Conservation (phyloP, 2,797 vertebrate genomes). For the Sebastes hopkinsi region DNA sequence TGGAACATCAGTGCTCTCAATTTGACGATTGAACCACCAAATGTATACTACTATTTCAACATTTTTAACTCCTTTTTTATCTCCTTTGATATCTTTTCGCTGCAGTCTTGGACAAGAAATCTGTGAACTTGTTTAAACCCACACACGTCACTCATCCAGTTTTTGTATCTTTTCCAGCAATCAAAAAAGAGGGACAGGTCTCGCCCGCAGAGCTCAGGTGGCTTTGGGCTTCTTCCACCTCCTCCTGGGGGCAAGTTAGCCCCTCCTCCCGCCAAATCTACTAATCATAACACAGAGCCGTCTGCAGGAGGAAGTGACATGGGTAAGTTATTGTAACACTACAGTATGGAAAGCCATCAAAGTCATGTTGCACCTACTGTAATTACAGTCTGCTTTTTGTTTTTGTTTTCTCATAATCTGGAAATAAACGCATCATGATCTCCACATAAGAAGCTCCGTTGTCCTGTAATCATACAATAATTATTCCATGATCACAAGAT, state of each 20-base stretch:
- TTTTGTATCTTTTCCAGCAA: constrained; percentile 77
- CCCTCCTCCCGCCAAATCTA: constrained; percentile 77
- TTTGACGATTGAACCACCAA: background rate
- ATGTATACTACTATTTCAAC: background rate
- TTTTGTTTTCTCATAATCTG: background rate
- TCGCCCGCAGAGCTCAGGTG: constrained; percentile 85
- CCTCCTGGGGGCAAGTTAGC: constrained; percentile 91
- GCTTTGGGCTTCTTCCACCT: constrained; percentile 90
- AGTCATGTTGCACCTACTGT: background rate
- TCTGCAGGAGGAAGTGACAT: constrained; percentile 64
- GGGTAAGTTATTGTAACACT: constrained; percentile 53
- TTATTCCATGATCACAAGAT: background rate
- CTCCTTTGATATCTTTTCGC: background rate
- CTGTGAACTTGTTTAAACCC: background rate
- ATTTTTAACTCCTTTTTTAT: background rate
- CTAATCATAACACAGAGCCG: constrained; percentile 76
- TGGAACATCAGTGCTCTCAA: background rate
- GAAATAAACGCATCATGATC: background rate
- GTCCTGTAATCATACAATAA: background rate
- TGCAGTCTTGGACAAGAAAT: background rate
- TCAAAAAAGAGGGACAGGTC: constrained; percentile 89
- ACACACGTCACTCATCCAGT: background rate
- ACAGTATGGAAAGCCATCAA: background rate
- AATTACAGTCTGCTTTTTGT: background rate
- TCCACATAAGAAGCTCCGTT: background rate